Evolutionary conservation across 2,113 vertebrate species (phyloP).

Genomic region (Cyprinodon tularosa): DNA sequence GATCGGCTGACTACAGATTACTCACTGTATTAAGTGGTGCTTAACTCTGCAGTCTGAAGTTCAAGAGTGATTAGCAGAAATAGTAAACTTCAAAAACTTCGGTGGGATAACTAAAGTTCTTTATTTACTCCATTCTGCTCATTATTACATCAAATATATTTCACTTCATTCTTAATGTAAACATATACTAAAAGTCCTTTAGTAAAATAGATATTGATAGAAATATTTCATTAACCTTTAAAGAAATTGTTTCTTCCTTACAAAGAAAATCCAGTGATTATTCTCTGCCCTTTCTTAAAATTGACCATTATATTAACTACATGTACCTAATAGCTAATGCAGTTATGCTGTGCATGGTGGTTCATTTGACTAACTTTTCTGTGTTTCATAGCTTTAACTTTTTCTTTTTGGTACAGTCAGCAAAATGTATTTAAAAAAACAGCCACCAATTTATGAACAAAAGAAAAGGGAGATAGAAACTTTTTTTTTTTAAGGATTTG

Average conservation of each 20-base stretch:
- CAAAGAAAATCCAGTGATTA: not conserved
- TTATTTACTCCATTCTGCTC: not conserved
- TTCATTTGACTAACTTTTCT: too few species aligned
- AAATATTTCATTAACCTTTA: not conserved
- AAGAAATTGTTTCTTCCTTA: not conserved
- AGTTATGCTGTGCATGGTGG: too few species aligned
- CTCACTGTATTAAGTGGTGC: constrained; percentile 15
- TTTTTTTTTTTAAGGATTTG: too few species aligned
- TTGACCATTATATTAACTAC: too few species aligned
- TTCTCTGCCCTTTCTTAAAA: not conserved
- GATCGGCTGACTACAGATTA: constrained; percentile 22
- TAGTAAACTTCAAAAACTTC: not conserved
- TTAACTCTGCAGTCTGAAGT: not conserved
- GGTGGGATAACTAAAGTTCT: constrained; percentile 1
- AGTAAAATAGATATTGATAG: not conserved
- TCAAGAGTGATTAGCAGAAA: constrained; percentile 1
- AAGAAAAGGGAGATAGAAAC: too few species aligned
- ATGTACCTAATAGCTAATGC: too few species aligned
- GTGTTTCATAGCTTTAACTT: too few species aligned
- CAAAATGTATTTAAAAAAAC: too few species aligned
- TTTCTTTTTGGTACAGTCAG: too few species aligned
- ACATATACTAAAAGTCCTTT: not conserved
- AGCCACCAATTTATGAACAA: too few species aligned
- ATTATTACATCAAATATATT: not conserved
- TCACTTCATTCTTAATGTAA: not conserved